A percentile compares a stretch with the other conserved stretches of the same genome.
Conservation (phyloP, 2,797 vertebrate genomes). For the Malacoraja senta region DNA sequence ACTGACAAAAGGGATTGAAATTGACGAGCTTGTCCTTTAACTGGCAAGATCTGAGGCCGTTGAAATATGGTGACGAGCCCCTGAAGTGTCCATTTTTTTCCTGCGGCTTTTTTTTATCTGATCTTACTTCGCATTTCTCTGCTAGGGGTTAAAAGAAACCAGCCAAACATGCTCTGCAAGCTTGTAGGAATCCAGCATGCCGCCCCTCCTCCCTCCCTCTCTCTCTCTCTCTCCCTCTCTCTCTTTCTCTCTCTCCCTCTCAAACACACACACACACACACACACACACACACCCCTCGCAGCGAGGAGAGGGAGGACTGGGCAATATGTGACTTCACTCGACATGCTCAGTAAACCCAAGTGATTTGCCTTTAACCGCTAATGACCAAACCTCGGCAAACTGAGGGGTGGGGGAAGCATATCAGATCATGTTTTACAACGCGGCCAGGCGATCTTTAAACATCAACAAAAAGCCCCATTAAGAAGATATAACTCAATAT, state of each 20-base stretch:
- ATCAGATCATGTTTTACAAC: slow-evolving; percentile 35
- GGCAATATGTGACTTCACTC: slow-evolving; percentile 26
- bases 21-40: slow-evolving; percentile 57
- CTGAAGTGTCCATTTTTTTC: slow-evolving; percentile 54
- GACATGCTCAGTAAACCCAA: background rate
- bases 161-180: slow-evolving; percentile 56
- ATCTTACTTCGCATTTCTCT: slow-evolving; percentile 43
- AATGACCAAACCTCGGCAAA: slow-evolving; percentile 19
- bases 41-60: slow-evolving; percentile 55
- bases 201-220: background rate
- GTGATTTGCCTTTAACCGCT: slow-evolving; percentile 16
- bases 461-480: slow-evolving; percentile 27
- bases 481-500: slow-evolving; percentile 23
- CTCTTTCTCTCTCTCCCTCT: background rate
- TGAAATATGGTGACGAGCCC: slow-evolving; percentile 62
- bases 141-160: slow-evolving; percentile 49
- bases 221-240: background rate
- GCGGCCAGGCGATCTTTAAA: slow-evolving; percentile 20
- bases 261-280: no score
- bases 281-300: no score
- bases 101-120: slow-evolving; percentile 45
- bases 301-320: slow-evolving; percentile 7
- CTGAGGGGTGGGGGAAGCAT: background rate
- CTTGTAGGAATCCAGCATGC: slow-evolving; percentile 39
- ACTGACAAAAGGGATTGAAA: slow-evolving; percentile 65